phyloP scores from a whole-genome alignment of 2,888 invertebrate genomes.

The Lepetodrilus schrolli region DNA sequence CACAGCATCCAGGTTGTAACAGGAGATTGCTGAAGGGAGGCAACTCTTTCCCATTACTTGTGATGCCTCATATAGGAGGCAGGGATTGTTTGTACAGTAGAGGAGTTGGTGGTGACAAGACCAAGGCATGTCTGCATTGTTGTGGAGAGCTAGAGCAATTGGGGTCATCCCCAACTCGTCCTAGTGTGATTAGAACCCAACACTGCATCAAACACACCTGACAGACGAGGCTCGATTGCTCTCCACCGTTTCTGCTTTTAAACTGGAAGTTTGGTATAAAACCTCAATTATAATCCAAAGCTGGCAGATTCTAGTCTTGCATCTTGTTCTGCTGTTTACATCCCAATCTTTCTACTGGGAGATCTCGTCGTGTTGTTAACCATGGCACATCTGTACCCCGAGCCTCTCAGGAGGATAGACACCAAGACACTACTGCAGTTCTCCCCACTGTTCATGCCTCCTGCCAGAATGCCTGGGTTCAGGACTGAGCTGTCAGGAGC shows the following conservation, averaged over 20 bases:
- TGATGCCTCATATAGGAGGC: not conserved
- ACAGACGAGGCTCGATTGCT: not conserved
- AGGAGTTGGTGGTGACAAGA: not conserved
- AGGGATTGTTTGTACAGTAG: not conserved
- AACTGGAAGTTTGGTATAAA: slow-evolving; percentile 3
- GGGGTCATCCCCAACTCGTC: slow-evolving; percentile 6
- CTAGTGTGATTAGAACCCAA: not conserved
- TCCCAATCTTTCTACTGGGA: too few species aligned
- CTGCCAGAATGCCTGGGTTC: not conserved
- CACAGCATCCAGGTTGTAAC: not conserved
- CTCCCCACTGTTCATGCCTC: slow-evolving; percentile 18
- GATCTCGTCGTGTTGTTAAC: too few species aligned
- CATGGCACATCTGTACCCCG: not conserved
- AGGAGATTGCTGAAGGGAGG: not conserved
- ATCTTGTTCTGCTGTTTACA: too few species aligned
- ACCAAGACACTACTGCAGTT: slow-evolving; percentile 11
- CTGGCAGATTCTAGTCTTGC: too few species aligned
- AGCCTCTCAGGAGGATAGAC: slow-evolving; percentile 6
- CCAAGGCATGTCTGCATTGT: not conserved
- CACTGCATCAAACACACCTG: not conserved
- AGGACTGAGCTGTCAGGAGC: not conserved
- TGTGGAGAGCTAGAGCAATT: not conserved
- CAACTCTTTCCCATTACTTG: not conserved
- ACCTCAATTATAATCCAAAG: too few species aligned
- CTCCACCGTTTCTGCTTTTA: not conserved